Base-by-base conservation (phyloP, 1,140 invertebrate genomes). In the Pseudomyrmex cubaensis region DNA sequence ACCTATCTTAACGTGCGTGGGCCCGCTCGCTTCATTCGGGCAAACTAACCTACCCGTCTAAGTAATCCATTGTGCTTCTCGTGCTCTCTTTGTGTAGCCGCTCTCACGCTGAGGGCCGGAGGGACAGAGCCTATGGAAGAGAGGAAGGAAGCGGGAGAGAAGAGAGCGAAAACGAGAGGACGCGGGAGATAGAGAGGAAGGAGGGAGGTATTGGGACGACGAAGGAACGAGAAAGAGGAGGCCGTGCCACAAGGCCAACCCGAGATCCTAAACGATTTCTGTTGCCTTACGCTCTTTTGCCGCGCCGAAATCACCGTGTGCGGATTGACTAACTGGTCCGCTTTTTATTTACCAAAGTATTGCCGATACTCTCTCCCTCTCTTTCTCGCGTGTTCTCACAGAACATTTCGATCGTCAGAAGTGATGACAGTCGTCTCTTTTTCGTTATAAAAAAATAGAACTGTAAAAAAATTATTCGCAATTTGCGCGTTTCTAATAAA, bases 1-100 rank as follows among this genome's bases (percentile, higher is more conserved):
- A 93, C 92, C 91, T 94, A 94, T 94, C 93, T 93, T 93, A 93
- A 93, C 91, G 90, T 93, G 92, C 92, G 92, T 93, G 91, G 91
- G 91, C 90, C 87, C 87, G 78, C 66, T 91, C 78, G 90, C 85
- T 92, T 90, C 87, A 86, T 90, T 89, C 88, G 91, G 35, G 85
- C 90, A 93, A 94, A 93, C 91, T 93, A 93, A 94, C 92, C 93
- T 93, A 94, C 92, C 92, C 91, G 92, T 89, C 92, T 91, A 92
- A 93, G 90, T 92, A 91, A 92, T 91, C 93, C 92, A 94, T 94
- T 94, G 92, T 94, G 90, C 90, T 90, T 57, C 62, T 90, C 89
- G 74, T 90, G 87, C 85, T 93, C 90, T 93, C 89, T 92, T 93
- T 93, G 92, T 93, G 87, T 85, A 88, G 69, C 64, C 86, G 89